Evolutionary conservation across 2,888 invertebrate genomes (phyloP), one percentile per base, ranked within the genome.

Genomic region (Perithous albicinctus): DNA sequence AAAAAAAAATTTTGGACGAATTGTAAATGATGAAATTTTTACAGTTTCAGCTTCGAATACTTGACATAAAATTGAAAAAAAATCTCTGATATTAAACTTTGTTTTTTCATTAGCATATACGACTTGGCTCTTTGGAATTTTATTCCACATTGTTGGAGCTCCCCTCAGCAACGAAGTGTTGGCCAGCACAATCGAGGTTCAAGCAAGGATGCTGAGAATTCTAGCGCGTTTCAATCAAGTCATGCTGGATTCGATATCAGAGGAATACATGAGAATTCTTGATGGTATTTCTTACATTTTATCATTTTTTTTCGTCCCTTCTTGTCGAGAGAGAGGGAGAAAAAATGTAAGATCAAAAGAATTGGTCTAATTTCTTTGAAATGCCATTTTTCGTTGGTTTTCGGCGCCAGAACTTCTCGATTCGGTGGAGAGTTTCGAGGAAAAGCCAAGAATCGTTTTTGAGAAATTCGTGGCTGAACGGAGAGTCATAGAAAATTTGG

Each of bases 81-180:
- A 26, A 23, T 10, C 10, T 35, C 29, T 64, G 26, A 43, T 12
- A 23, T 10, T 63, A 12, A 6, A 32, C 12, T 67, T 74, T 66
- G 93, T 93, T 85, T 88, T n/a, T n/a, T n/a, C n/a, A n/a, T n/a
- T 90, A 90, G 93, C 95, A 1, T 96, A 96, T 85, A 95, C 95
- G 73, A 94, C 94, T 15, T 96, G 96, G 96, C 90, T 96, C 1
- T 93, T 96, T 73, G 96, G 96, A n/a, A 93, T 94, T 88, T 93
- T 96, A 86, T 95, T 95, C 89, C 95, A 95, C 92, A 93, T 96
- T 43, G 93, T 95, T 89, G 94, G 94, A 48, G 93, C 94, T 64
- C 87, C 89, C 23, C 82, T 90, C n/a, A 89, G 87, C 54, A 54
- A 83, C 29, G 85, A 88, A 67, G 89, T 88, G 20, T 79, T 88